phyloP scores from a whole-genome alignment of 2,888 invertebrate species.

The Acanthopleura granulata region DNA sequence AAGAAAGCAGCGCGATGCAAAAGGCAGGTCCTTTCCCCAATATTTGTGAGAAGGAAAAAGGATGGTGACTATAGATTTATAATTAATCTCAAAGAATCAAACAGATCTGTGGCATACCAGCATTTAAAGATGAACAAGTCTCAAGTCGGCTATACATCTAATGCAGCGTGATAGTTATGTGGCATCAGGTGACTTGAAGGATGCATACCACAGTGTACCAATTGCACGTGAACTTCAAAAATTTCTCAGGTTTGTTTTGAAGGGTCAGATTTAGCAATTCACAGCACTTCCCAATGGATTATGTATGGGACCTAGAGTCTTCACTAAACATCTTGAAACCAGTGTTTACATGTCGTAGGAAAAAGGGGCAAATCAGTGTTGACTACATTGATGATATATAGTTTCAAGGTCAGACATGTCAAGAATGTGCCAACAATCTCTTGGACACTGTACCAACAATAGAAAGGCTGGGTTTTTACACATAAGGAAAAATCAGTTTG shows the following conservation, averaged over 20 bases:
- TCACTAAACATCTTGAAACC: slow-evolving; percentile 36
- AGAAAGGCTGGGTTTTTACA: slow-evolving; percentile 24
- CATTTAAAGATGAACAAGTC: slow-evolving; percentile 33
- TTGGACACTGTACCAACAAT: slow-evolving; percentile 16
- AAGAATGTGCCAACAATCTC: slow-evolving; percentile 10
- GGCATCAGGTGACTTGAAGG: slow-evolving; percentile 30
- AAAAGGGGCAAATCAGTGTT: slow-evolving; percentile 27
- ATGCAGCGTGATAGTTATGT: slow-evolving; percentile 29
- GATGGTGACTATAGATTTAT: slow-evolving; percentile 20
- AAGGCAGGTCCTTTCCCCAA: slow-evolving; percentile 21
- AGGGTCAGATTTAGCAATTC: slow-evolving; percentile 25
- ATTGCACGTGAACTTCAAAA: slow-evolving; percentile 14
- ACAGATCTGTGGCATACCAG: slow-evolving; percentile 24
- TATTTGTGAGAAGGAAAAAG: slow-evolving; percentile 22
- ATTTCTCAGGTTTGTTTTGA: slow-evolving; percentile 32
- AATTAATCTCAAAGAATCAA: slow-evolving; percentile 23
- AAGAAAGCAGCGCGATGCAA: background rate
- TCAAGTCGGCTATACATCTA: slow-evolving; percentile 28
- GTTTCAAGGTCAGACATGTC: slow-evolving; percentile 13
- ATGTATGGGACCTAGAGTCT: slow-evolving; percentile 30
- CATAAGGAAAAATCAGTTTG: slow-evolving; percentile 33
- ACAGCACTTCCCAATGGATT: slow-evolving; percentile 34
- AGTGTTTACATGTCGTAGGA: slow-evolving; percentile 26
- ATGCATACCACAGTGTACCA: slow-evolving; percentile 34
- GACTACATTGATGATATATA: slow-evolving; percentile 29